Conservation (phyloP, 2,797 vertebrate genomes). For the Lacerta viridis region DNA sequence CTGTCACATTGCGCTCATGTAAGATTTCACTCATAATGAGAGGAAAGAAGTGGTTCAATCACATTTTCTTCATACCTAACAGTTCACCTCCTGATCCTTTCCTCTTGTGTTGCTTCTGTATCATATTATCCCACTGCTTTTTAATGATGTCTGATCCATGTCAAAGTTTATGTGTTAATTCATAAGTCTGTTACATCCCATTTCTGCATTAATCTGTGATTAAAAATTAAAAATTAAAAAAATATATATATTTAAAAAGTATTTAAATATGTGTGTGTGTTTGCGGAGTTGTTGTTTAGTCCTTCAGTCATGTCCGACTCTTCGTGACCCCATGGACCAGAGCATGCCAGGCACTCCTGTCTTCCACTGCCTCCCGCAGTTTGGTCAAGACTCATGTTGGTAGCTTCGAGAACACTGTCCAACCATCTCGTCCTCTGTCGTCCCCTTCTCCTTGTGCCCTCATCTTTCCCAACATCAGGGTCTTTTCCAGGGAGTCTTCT, state of each 20-base stretch:
- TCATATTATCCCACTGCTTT: accelerated
- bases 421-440: too few species aligned
- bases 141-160: not conserved
- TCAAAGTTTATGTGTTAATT: not conserved
- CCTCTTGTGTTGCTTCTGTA: accelerated
- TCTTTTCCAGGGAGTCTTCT: too few species aligned
- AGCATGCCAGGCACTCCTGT: too few species aligned
- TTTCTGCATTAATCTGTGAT: not conserved
- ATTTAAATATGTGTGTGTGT: not conserved
- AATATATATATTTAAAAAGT: not conserved
- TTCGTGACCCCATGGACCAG: too few species aligned
- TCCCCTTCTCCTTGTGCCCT: too few species aligned
- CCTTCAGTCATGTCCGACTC: too few species aligned
- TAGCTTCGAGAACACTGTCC: too few species aligned
- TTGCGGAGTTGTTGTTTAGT: not conserved
- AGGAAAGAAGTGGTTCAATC: not conserved
- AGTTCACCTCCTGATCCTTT: not conserved
- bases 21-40: not conserved
- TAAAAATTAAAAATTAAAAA: not conserved
- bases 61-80: not conserved
- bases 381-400: too few species aligned
- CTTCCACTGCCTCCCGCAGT: too few species aligned
- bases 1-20: not conserved
- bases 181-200: not conserved
- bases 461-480: too few species aligned